phyloP scores from a whole-genome alignment of 2,888 invertebrate genomes.

The Oxycera nigricornis region DNA sequence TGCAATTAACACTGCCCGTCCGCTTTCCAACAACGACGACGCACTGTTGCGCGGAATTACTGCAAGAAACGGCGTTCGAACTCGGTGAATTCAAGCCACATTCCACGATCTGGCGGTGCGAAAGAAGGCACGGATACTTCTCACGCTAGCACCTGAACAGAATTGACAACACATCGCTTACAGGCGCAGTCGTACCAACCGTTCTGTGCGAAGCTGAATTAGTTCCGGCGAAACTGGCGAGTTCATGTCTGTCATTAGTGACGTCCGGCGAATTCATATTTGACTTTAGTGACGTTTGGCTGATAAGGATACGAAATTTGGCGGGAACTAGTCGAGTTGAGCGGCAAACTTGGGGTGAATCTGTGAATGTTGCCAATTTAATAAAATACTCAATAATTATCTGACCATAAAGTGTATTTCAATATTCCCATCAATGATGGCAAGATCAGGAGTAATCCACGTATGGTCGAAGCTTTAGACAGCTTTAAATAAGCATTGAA shows the following conservation, averaged over 20 bases:
- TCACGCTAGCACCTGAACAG: constrained; percentile 49
- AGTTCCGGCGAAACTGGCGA: not conserved
- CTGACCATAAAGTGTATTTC: too few species aligned
- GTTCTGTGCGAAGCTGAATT: constrained; percentile 8
- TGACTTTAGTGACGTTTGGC: not conserved
- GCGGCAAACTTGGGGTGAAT: too few species aligned
- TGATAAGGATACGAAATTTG: not conserved
- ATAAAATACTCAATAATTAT: too few species aligned
- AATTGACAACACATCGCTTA: constrained; percentile 51
- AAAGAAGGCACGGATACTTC: constrained; percentile 24
- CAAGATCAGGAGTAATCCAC: too few species aligned
- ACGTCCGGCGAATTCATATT: not conserved
- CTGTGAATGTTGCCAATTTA: too few species aligned
- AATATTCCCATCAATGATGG: too few species aligned
- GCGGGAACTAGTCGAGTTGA: too few species aligned
- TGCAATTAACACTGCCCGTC: not conserved
- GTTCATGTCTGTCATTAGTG: not conserved
- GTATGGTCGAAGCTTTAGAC: too few species aligned
- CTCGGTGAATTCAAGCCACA: not conserved
- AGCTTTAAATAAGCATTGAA: too few species aligned
- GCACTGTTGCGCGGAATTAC: not conserved
- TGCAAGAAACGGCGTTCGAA: constrained; percentile 1
- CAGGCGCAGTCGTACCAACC: constrained; percentile 30
- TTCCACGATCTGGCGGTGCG: constrained; percentile 9
- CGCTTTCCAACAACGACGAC: not conserved